Evolutionary conservation across 2,888 invertebrate genomes (phyloP).

Genomic region (Drosophila formosana): DNA sequence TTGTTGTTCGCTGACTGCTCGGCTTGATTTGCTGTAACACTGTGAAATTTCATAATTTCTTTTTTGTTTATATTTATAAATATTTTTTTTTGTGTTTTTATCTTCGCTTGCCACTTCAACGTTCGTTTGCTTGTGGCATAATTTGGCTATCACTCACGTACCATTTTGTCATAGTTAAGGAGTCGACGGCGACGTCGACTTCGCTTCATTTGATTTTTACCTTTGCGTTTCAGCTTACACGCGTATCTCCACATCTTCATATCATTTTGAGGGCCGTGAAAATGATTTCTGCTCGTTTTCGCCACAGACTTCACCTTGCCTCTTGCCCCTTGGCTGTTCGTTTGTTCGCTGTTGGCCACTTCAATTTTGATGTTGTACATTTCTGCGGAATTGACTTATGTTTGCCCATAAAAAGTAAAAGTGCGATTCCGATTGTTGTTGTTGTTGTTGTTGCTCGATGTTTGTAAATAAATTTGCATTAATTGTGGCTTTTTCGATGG

Average conservation of each 20-base stretch:
- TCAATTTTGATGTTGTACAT: conserved; percentile 52
- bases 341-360: conserved; percentile 38
- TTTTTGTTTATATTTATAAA: conserved; percentile 40
- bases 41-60: conserved; percentile 73
- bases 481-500: conserved; percentile 27
- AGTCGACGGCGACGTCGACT: conserved; percentile 16
- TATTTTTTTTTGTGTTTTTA: conserved; percentile 14
- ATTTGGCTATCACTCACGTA: conserved; percentile 68
- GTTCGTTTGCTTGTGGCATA: conserved; percentile 66
- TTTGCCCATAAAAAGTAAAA: conserved; percentile 64
- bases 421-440: conserved; percentile 38
- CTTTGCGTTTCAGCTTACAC: conserved; percentile 2
- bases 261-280: conserved; percentile 58
- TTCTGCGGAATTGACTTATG: conserved; percentile 46
- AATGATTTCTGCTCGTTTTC: conserved; percentile 43
- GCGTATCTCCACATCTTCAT: conserved; percentile 15
- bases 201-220: conserved; percentile 12
- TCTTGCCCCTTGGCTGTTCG: conserved; percentile 32
- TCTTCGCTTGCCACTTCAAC: conserved; percentile 51
- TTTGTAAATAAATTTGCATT: conserved; percentile 42
- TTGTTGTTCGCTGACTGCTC: conserved; percentile 15
- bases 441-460: conserved; percentile 6
- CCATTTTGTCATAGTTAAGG: conserved; percentile 65
- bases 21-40: conserved; percentile 62
- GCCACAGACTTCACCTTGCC: not conserved